A percentile compares a stretch with the other conserved stretches of the same genome.
These are phyloP conservation scores for Palloptera scutellata DNA, from an alignment of 2,888 invertebrate genomes.

Conservation along the genomic window DNA sequence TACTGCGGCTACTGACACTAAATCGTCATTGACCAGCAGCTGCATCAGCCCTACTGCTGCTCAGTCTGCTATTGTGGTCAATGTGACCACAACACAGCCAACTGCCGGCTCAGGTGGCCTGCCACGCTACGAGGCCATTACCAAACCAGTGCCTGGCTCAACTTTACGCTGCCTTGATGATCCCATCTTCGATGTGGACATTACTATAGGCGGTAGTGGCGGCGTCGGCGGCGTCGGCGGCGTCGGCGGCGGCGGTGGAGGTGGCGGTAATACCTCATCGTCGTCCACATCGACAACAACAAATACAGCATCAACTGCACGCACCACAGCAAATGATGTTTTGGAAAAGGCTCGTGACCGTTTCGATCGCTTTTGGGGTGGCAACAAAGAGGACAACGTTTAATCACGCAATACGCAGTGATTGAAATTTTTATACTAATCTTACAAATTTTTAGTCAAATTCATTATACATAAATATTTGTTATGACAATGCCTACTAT, in stretches of 20 bases:
- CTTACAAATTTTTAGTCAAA: constrained; percentile 37
- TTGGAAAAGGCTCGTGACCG: constrained; percentile 82
- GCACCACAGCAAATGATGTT: constrained; percentile 72
- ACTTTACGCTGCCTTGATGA: constrained; percentile 68
- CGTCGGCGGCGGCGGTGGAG: constrained; percentile 29
- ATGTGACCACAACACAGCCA: constrained; percentile 46
- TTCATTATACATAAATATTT: constrained; percentile 25
- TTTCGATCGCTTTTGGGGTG: constrained; percentile 87
- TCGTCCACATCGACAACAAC: constrained; percentile 48
- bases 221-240: constrained; percentile 26
- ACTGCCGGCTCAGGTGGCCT: constrained; percentile 39
- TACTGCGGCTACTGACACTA: constrained; percentile 26
- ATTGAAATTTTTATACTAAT: constrained; percentile 38
- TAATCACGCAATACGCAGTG: constrained; percentile 42
- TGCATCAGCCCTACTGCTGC: constrained; percentile 49
- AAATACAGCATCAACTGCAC: constrained; percentile 54
- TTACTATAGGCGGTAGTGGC: constrained; percentile 35
- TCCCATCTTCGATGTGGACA: constrained; percentile 65
- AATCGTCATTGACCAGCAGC: constrained; percentile 40
- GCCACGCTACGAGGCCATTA: constrained; percentile 36
- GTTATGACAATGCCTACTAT: constrained; percentile 20
- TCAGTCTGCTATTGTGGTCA: too few relatives aligned
- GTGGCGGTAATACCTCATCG: constrained; percentile 43
- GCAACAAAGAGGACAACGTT: constrained; percentile 71
- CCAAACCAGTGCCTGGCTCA: constrained; percentile 65